Conservation (phyloP, 2,888 invertebrate genomes). For the Stenurella melanura region DNA sequence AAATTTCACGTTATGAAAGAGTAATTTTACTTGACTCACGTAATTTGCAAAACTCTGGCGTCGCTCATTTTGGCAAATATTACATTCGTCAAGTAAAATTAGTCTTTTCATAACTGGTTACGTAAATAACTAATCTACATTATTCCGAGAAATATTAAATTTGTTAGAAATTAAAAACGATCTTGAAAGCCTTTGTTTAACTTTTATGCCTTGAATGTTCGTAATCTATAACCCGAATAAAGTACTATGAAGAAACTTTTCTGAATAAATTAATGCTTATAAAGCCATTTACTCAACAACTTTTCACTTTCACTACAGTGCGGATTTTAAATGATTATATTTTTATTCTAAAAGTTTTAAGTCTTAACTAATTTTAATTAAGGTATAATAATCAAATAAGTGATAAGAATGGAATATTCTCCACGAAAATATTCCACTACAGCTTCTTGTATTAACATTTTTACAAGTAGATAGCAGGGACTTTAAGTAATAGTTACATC, state of each 20-base stretch:
- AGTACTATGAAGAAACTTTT: conserved; percentile 19
- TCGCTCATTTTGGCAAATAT: too few relatives aligned
- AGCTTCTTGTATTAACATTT: neutral
- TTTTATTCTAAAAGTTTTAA: neutral
- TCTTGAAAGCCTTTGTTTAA: conserved; percentile 13
- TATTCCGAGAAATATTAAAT: neutral
- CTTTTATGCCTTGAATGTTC: neutral
- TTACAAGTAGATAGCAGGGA: too few relatives aligned
- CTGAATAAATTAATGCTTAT: conserved; percentile 25
- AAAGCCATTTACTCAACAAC: conserved; percentile 29
- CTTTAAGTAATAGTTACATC: too few relatives aligned
- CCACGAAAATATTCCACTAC: neutral
- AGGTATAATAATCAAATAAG: conserved; percentile 2
- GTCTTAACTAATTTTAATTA: conserved; percentile 1
- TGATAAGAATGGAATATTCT: neutral
- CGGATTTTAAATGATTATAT: neutral
- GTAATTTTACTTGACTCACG: too few relatives aligned
- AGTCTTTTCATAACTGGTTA: too few relatives aligned
- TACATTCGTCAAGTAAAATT: too few relatives aligned
- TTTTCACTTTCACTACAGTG: conserved; percentile 13
- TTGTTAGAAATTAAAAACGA: neutral
- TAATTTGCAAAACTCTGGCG: too few relatives aligned
- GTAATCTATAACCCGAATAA: conserved; percentile 23
- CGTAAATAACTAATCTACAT: too few relatives aligned
- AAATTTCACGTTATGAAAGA: too few relatives aligned